phyloP scores from a whole-genome alignment of 2,797 vertebrate genomes.

The Sebastes vulpes region DNA sequence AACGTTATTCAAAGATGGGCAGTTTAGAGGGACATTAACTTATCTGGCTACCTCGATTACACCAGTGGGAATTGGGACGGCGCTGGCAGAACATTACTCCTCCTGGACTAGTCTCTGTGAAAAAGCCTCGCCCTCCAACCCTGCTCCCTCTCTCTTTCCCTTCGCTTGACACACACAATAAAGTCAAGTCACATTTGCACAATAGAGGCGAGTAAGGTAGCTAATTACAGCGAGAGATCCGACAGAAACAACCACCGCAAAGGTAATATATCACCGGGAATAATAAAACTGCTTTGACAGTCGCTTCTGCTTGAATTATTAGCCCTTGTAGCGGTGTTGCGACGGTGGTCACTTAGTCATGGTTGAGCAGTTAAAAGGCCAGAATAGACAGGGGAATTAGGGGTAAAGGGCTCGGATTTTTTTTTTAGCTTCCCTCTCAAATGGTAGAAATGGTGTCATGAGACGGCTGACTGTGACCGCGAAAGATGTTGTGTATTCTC shows the following conservation, averaged over 20 bases:
- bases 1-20: slow-evolving; percentile 43
- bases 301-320: slow-evolving; percentile 40
- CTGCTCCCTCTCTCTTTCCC: slow-evolving; percentile 1
- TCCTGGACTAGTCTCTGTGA: not conserved
- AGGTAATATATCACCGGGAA: slow-evolving; percentile 36
- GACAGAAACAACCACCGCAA: slow-evolving; percentile 9
- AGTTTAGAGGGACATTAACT: slow-evolving; percentile 28
- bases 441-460: slow-evolving; percentile 17
- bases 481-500: not conserved
- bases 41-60: slow-evolving; percentile 12
- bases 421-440: slow-evolving; percentile 15
- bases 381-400: not conserved
- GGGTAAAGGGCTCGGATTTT: not conserved
- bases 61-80: slow-evolving; percentile 16
- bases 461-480: slow-evolving; percentile 36
- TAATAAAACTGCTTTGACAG: slow-evolving; percentile 33
- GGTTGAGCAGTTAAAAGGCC: slow-evolving; percentile 12
- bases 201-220: slow-evolving; percentile 25
- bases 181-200: slow-evolving; percentile 32
- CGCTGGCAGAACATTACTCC: slow-evolving; percentile 16
- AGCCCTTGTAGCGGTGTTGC: slow-evolving; percentile 3
- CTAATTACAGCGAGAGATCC: slow-evolving; percentile 39
- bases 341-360: slow-evolving; percentile 19
- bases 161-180: slow-evolving; percentile 21
- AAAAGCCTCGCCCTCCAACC: not conserved